Evolutionary conservation across 2,888 invertebrate species (phyloP).

Genomic region (Rotaria socialis): DNA sequence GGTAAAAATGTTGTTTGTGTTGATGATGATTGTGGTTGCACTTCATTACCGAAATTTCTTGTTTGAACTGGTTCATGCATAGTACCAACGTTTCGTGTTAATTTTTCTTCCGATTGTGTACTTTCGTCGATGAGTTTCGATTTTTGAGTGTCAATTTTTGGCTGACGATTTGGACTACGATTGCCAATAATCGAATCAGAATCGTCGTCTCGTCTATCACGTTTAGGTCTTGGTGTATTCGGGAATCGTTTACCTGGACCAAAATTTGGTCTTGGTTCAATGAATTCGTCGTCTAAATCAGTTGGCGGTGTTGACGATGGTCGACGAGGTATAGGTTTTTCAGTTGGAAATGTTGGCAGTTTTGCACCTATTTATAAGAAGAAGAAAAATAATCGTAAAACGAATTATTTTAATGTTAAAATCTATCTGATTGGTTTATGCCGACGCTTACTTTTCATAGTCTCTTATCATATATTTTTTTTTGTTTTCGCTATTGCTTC

Average conservation of each 20-base stretch:
- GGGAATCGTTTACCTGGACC: background rate
- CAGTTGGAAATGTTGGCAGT: background rate
- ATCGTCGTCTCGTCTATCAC: background rate
- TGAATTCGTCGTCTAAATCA: background rate
- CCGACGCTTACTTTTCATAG: background rate
- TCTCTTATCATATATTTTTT: background rate
- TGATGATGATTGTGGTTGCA: background rate
- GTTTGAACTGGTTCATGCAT: constrained; percentile 20
- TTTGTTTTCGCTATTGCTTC: background rate
- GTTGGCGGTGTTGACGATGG: background rate
- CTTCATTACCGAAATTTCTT: background rate
- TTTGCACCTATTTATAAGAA: background rate
- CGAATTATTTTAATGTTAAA: no score
- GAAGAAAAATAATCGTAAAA: no score
- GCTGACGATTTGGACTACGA: background rate
- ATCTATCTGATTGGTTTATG: background rate
- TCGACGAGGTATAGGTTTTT: background rate
- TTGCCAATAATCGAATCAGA: background rate
- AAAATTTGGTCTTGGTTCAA: background rate
- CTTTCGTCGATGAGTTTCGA: background rate
- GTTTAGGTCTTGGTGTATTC: background rate
- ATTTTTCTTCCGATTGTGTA: background rate
- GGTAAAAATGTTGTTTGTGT: background rate
- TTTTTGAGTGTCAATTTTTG: background rate
- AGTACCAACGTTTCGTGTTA: background rate